Base-by-base conservation (phyloP, 2,113 vertebrate species). In the Neogobius melanostomus region DNA sequence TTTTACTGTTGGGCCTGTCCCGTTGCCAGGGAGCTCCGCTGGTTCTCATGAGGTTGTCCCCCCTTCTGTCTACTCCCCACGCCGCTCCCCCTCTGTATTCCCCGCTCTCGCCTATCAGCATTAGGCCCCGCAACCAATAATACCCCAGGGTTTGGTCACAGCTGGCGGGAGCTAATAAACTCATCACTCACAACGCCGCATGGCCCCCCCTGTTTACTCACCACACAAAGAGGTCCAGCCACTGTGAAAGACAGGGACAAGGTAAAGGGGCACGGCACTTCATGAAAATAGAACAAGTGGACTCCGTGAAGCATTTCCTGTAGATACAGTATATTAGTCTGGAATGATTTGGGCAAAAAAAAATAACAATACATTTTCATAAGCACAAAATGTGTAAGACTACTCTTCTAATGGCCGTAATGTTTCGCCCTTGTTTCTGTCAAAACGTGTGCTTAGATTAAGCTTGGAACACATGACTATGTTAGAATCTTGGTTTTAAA, bases 141-240 rank as follows among this genome's bases (percentile, higher is more conserved):
- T 68, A 89, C 85, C 84, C 80, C 62, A 75, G 85, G 85, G 87
- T 74, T 59, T 72, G 88, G 92, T 80, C 89, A 87, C 92, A 92
- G 90, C 92, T 91, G 91, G 84, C 72, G 66, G 78, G 64, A 85
- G 87, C 88, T 92, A 91, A 93, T 91, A 89, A 92, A 90, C 84
- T 89, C 88, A 93, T 91, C 90, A 89, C 77, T 87, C 90, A 84
- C 77, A 76, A 77, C 78, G 9, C 47, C 69, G 65, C 42, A 61
- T 45, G 59, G 59, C 71, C 44, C 85, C 21, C 28, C 63, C 80
- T 83, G 77, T 89, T 89, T 85, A 84, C 81, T 79, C 68, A 71
- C 65, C 4, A 85, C 74, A 87, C 75, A 85, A 85, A 87, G 81
- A 54, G 45, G 15, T 12, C 12, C 21, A 64, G 50, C 12, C 59